Conservation (phyloP, 2,888 invertebrate genomes). For the Herminia tarsipennalis region DNA sequence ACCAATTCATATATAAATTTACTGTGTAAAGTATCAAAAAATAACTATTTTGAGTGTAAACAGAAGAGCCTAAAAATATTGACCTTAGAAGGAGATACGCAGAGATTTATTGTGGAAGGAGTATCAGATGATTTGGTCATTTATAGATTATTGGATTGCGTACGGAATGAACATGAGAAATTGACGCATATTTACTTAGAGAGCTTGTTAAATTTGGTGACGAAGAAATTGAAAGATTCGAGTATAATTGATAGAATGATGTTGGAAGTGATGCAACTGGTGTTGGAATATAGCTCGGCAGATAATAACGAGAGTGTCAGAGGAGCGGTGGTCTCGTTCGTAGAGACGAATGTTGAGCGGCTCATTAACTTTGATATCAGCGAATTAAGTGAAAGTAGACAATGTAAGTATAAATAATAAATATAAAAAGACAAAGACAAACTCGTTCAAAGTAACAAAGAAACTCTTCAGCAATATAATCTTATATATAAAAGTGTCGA, state of each 20-base stretch:
- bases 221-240: slow-evolving; percentile 35
- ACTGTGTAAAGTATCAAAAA: slow-evolving; percentile 51
- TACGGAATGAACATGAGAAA: slow-evolving; percentile 62
- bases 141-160: slow-evolving; percentile 49
- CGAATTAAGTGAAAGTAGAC: slow-evolving; percentile 39
- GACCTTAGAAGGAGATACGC: slow-evolving; percentile 55
- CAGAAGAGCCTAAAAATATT: slow-evolving; percentile 66
- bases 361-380: slow-evolving; percentile 39
- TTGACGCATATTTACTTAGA: slow-evolving; percentile 65
- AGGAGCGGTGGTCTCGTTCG: slow-evolving; percentile 54
- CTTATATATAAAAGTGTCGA: too few species aligned
- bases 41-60: slow-evolving; percentile 62
- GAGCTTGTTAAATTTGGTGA: slow-evolving; percentile 56
- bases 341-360: slow-evolving; percentile 49
- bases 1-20: slow-evolving; percentile 42
- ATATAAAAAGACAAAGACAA: too few species aligned
- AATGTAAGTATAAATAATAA: slow-evolving; percentile 56
- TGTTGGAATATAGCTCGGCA: slow-evolving; percentile 59
- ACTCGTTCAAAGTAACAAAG: too few species aligned
- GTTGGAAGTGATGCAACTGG: slow-evolving; percentile 51
- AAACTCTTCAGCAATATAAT: too few species aligned
- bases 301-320: slow-evolving; percentile 59
- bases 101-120: slow-evolving; percentile 51
- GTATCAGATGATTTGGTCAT: too few species aligned
- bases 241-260: slow-evolving; percentile 28